A percentile compares a stretch with the other conserved stretches of the same genome.
phyloP scores from a whole-genome alignment of 1,140 invertebrate species.

The Drosophila malerkotliana region DNA sequence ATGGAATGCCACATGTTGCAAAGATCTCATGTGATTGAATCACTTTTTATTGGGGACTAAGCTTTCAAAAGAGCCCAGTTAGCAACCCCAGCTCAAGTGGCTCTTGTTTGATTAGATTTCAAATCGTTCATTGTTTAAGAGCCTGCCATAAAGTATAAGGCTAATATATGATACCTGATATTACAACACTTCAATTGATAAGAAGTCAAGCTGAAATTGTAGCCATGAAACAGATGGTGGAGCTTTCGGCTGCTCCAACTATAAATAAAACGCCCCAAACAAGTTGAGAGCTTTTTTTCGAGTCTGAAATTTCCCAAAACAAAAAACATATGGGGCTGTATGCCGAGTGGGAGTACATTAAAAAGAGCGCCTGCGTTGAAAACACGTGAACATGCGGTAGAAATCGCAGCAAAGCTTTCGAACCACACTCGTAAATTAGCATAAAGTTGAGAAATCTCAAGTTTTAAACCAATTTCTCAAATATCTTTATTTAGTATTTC shows the following conservation, averaged over 20 bases:
- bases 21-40: constrained; percentile 47
- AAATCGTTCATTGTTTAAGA: constrained; percentile 9
- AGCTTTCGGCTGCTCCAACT: constrained; percentile 26
- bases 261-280: constrained; percentile 44
- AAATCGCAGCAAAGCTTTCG: constrained; percentile 25
- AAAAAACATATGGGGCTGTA: constrained; percentile 65
- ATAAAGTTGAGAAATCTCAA: constrained; percentile 32
- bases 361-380: constrained; percentile 39
- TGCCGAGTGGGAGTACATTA: constrained; percentile 16
- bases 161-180: constrained; percentile 38
- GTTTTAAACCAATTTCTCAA: constrained; percentile 9
- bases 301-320: constrained; percentile 73
- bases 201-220: constrained; percentile 4
- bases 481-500: background rate
- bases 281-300: constrained; percentile 4
- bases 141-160: constrained; percentile 7
- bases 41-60: constrained; percentile 16
- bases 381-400: constrained; percentile 49
- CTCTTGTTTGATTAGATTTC: constrained; percentile 33
- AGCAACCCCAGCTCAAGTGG: constrained; percentile 29
- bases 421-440: constrained; percentile 20
- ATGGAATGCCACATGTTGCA: constrained; percentile 65
- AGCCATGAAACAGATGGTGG: constrained; percentile 15
- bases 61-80: constrained; percentile 15
- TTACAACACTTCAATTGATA: constrained; percentile 21